Evolutionary conservation across 2,797 vertebrate species (phyloP).

Genomic region (Scleropages formosus): DNA sequence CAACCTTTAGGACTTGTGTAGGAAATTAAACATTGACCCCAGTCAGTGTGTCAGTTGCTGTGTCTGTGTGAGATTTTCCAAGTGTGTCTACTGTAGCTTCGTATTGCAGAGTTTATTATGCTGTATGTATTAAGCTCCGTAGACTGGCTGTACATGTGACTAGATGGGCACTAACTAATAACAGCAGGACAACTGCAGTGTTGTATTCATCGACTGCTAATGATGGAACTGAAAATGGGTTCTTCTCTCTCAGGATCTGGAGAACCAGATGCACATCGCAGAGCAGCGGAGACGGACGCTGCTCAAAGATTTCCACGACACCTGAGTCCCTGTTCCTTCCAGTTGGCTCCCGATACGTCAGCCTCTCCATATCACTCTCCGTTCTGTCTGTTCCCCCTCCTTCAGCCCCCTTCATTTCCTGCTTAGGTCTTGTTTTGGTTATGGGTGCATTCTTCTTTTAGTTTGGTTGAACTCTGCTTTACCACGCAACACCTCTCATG

Average conservation of each 20-base stretch:
- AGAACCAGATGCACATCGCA: constrained; percentile 99
- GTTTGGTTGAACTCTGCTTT: constrained; percentile 51
- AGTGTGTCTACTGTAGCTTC: constrained; percentile 1
- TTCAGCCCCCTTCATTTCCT: constrained; percentile 9
- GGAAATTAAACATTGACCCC: too few relatives aligned
- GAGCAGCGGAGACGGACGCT: constrained; percentile 96
- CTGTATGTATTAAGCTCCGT: too few relatives aligned
- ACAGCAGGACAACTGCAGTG: too few relatives aligned
- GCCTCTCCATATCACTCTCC: constrained; percentile 41
- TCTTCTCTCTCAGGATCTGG: constrained; percentile 81
- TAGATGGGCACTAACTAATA: too few relatives aligned
- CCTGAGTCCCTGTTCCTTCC: constrained; percentile 69
- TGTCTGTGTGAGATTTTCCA: too few relatives aligned
- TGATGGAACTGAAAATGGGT: too few relatives aligned
- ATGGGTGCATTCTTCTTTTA: constrained; percentile 50
- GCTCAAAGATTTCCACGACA: constrained; percentile 98
- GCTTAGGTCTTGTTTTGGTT: constrained; percentile 59
- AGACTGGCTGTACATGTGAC: too few relatives aligned
- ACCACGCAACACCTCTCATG: constrained; percentile 51
- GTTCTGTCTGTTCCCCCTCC: constrained; percentile 32
- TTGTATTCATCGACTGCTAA: too few relatives aligned
- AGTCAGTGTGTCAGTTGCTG: too few relatives aligned
- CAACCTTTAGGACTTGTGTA: too few relatives aligned
- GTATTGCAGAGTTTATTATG: too few relatives aligned
- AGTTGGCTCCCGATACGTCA: not conserved